Evolutionary conservation across 1,140 invertebrate species (phyloP).

Genomic region (Diprion similis): DNA sequence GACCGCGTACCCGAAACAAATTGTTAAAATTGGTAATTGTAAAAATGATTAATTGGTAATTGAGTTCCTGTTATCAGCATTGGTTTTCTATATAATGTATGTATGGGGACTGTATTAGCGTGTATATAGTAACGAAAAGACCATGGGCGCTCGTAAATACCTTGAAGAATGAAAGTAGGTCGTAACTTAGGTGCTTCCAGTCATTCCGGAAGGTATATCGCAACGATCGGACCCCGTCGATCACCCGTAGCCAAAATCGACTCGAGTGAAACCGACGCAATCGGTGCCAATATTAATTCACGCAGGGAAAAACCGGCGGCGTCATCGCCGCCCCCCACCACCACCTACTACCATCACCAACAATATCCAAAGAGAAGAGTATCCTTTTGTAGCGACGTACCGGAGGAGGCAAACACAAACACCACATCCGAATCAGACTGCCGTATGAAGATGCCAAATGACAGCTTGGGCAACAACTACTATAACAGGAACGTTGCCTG

Average conservation of each 20-base stretch:
- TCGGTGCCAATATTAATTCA: conserved; percentile 12
- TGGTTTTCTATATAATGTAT: too few relatives aligned
- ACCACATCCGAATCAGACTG: conserved; percentile 23
- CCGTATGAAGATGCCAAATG: conserved; percentile 13
- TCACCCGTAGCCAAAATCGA: neutral
- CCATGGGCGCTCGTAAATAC: neutral
- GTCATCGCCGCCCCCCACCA: conserved; percentile 35
- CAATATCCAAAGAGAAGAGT: conserved; percentile 36
- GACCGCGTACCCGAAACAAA: too few relatives aligned
- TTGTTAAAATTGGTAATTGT: too few relatives aligned
- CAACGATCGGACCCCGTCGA: neutral
- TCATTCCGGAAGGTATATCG: neutral
- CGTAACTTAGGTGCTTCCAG: conserved; percentile 23
- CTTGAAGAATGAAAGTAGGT: conserved; percentile 12
- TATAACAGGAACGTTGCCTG: conserved; percentile 26
- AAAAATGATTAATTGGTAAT: too few relatives aligned
- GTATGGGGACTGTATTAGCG: too few relatives aligned
- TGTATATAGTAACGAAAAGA: neutral
- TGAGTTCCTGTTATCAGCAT: too few relatives aligned
- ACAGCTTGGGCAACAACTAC: conserved; percentile 12
- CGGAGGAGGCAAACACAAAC: conserved; percentile 21
- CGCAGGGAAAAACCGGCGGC: conserved; percentile 27
- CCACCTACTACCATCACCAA: conserved; percentile 24
- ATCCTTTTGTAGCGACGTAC: conserved; percentile 38
- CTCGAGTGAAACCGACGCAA: neutral